phyloP scores from a whole-genome alignment of 2,797 vertebrate species.

The Platalea minor region DNA sequence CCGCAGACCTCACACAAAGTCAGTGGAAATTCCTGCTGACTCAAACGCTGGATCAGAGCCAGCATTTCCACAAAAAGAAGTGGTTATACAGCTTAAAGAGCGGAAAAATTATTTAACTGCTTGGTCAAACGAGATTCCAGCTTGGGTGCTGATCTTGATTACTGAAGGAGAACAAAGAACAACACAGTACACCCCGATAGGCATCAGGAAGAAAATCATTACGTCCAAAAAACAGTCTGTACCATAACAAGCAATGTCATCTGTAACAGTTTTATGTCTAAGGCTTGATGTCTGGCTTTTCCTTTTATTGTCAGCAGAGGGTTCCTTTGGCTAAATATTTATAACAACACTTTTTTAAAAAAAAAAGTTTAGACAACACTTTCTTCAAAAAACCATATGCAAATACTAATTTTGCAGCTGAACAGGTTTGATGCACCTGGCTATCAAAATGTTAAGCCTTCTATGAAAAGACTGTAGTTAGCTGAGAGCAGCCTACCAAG shows the following conservation, averaged over 20 bases:
- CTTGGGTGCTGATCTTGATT: neutral
- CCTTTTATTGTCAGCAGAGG: conserved; percentile 1
- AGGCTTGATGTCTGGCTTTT: neutral
- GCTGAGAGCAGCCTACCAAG: neutral
- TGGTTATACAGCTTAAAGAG: neutral
- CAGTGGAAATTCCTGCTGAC: conserved; percentile 18
- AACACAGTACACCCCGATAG: neutral
- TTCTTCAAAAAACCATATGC: neutral
- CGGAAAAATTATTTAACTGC: neutral
- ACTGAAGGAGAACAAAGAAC: neutral
- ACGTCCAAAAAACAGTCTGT: neutral
- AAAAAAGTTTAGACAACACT: neutral
- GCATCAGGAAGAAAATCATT: neutral
- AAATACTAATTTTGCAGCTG: neutral
- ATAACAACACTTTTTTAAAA: neutral
- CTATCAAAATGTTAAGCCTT: neutral
- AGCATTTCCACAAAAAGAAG: neutral
- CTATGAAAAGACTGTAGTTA: neutral
- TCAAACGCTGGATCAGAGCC: neutral
- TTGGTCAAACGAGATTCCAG: neutral
- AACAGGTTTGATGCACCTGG: neutral
- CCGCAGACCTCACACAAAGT: neutral
- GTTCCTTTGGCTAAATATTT: neutral
- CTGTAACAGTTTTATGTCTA: neutral
- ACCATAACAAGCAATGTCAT: neutral